These are phyloP conservation scores for Ruditapes philippinarum DNA, from an alignment of 1,140 invertebrate species.

Conservation along the genomic window DNA sequence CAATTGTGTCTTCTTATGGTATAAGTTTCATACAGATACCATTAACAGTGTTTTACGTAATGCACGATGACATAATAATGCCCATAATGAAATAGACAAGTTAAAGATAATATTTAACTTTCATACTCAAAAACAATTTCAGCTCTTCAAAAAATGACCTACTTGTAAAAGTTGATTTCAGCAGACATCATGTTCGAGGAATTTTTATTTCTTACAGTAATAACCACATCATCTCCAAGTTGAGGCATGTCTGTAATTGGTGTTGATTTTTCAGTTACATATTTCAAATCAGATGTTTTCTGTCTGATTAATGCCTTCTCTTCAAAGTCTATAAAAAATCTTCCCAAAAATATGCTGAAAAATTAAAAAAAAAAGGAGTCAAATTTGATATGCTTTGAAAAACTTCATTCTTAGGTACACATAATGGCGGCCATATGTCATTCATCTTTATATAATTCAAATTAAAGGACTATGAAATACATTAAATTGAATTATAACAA, in stretches of 20 bases:
- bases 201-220: not conserved
- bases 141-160: not conserved
- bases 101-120: not conserved
- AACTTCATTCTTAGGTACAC: not conserved
- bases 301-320: not conserved
- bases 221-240: not conserved
- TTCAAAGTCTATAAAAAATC: not conserved
- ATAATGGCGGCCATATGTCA: not conserved
- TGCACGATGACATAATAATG: no score
- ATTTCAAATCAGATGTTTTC: not conserved
- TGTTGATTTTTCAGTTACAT: not conserved
- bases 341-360: not conserved
- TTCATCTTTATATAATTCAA: not conserved
- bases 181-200: not conserved
- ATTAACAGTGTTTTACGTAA: no score
- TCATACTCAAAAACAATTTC: not conserved
- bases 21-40: no score
- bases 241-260: not conserved
- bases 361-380: not conserved
- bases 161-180: conserved; percentile 15
- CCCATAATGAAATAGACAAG: no score
- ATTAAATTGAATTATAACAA: no score
- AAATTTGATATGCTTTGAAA: not conserved
- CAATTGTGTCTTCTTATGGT: no score
- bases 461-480: not conserved